These are phyloP conservation scores for Halyomorpha halys DNA, from an alignment of 1,140 invertebrate genomes.

Conservation along the genomic window DNA sequence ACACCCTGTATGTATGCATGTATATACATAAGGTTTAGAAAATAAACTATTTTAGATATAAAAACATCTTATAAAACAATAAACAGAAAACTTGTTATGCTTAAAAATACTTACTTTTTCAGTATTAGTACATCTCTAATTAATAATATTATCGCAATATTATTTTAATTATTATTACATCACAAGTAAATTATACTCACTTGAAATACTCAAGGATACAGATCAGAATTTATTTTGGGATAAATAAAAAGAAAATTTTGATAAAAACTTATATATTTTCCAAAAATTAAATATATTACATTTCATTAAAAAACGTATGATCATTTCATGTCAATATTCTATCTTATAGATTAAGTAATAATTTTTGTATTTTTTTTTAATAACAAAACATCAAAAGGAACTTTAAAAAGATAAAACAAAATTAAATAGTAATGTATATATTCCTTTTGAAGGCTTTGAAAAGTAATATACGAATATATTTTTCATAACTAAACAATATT, in stretches of 20 bases:
- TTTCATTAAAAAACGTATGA: neutral
- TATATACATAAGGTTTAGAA: too few relatives aligned
- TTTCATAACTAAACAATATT: slow-evolving; percentile 3
- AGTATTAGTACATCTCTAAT: too few relatives aligned
- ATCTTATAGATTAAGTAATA: slow-evolving; percentile 13
- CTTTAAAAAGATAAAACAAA: neutral
- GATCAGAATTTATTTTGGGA: too few relatives aligned
- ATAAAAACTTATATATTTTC: slow-evolving; percentile 12
- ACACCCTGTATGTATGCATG: too few relatives aligned
- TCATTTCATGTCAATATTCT: slow-evolving; percentile 16
- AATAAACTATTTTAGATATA: too few relatives aligned
- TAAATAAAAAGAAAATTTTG: neutral
- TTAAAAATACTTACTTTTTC: too few relatives aligned
- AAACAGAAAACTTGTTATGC: too few relatives aligned
- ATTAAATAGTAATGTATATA: slow-evolving; percentile 2
- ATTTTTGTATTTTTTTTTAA: neutral
- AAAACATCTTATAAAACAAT: too few relatives aligned
- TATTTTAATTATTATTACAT: too few relatives aligned
- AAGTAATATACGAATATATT: neutral
- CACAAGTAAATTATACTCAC: too few relatives aligned
- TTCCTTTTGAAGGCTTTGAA: slow-evolving; percentile 12
- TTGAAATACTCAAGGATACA: too few relatives aligned
- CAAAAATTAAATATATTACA: slow-evolving; percentile 10
- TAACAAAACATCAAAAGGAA: slow-evolving; percentile 15
- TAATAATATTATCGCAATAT: too few relatives aligned